Conservation (phyloP, 30 jellyfish, hydroid and myxozoan species). For the Calvadosia cruxmelitensis region DNA sequence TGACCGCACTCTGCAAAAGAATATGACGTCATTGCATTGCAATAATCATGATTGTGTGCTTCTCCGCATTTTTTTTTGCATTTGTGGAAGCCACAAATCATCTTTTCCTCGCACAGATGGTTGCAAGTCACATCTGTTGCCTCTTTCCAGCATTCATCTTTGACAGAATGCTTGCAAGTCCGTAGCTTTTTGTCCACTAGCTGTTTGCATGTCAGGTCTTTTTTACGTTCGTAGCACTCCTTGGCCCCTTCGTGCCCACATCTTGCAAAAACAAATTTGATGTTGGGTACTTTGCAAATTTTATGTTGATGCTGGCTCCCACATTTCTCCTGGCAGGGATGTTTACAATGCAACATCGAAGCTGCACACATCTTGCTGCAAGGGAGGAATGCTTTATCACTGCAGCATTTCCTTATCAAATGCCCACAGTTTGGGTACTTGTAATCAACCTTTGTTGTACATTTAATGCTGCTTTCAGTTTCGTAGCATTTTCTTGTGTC, state of each 20-base stretch:
- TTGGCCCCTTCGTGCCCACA: conserved; percentile 29
- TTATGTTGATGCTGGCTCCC: conserved; percentile 2
- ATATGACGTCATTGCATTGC: not conserved
- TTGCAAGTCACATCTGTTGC: conserved; percentile 18
- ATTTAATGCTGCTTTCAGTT: not conserved
- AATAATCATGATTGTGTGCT: not conserved
- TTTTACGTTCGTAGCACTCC: conserved; percentile 16
- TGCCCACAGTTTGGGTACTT: conserved; percentile 5
- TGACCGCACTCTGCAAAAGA: not conserved
- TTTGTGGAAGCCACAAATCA: not conserved
- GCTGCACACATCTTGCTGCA: not conserved
- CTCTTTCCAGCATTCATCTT: conserved; percentile 17
- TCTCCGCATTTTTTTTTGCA: conserved; percentile 25
- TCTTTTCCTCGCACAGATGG: conserved; percentile 9
- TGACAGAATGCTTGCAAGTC: conserved; percentile 22
- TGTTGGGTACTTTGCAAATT: not conserved
- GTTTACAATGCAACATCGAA: conserved; percentile 3
- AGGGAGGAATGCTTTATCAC: not conserved
- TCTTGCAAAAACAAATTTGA: not conserved
- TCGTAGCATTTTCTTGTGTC: conserved; percentile 21
- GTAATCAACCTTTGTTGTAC: conserved; percentile 6
- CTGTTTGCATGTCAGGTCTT: conserved; percentile 1
- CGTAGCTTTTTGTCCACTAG: not conserved
- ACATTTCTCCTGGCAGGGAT: conserved; percentile 9
- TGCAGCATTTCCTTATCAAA: not conserved